phyloP scores from a whole-genome alignment of 2,797 vertebrate species.

The Sphenopsis melanotis region DNA sequence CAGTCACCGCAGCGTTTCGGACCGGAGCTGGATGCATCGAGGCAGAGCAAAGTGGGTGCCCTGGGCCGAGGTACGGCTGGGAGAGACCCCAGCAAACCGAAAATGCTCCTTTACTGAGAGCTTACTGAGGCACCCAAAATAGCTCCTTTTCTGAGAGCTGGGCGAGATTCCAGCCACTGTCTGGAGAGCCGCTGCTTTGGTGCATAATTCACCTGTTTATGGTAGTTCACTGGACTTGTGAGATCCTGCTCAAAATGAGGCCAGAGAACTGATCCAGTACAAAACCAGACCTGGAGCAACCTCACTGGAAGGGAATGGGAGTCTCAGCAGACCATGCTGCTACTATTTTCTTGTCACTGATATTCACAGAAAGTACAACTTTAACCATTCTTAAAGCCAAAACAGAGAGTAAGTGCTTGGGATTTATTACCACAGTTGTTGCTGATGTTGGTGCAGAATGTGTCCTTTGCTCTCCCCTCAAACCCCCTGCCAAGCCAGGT shows the following conservation, averaged over 20 bases:
- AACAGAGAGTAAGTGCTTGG: not conserved
- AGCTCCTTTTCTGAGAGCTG: not conserved
- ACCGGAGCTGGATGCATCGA: not conserved
- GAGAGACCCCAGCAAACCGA: not conserved
- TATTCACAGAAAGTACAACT: not conserved
- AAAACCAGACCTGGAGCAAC: not conserved
- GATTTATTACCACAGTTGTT: not conserved
- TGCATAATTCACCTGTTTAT: conserved; percentile 19
- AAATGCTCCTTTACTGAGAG: not conserved
- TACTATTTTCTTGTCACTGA: not conserved
- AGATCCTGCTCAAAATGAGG: not conserved
- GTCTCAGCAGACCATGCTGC: not conserved
- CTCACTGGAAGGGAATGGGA: not conserved
- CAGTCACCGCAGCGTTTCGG: not conserved
- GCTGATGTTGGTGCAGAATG: not conserved
- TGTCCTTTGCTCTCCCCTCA: not conserved
- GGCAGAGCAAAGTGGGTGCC: not conserved
- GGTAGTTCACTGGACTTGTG: not conserved
- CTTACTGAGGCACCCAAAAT: not conserved
- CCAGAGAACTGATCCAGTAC: not conserved
- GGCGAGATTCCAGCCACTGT: not conserved
- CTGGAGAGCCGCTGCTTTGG: not conserved
- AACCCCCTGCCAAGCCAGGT: not conserved
- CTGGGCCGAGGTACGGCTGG: rapidly evolving
- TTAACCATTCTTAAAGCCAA: not conserved